These are phyloP conservation scores for Aix galericulata DNA, from an alignment of 2,113 vertebrate genomes.

Conservation along the genomic window DNA sequence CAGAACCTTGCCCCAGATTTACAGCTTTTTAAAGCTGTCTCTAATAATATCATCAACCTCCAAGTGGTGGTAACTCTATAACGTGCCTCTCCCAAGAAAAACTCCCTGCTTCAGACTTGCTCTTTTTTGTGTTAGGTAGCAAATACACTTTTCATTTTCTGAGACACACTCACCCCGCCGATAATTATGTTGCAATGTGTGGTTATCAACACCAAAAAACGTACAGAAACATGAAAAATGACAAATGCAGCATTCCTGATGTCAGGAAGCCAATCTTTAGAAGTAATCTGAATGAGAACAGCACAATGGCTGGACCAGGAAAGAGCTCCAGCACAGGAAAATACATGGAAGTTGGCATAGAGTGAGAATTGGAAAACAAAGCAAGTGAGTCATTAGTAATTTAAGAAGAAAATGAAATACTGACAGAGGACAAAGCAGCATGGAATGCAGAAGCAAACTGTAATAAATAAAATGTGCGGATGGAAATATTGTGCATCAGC, in stretches of 20 bases:
- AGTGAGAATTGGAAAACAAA: neutral
- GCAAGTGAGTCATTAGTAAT: neutral
- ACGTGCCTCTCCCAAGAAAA: neutral
- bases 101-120: neutral
- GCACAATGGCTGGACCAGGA: neutral
- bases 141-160: neutral
- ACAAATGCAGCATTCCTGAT: neutral
- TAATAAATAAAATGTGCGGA: neutral
- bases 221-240: neutral
- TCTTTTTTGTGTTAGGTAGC: neutral
- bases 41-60: neutral
- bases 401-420: neutral
- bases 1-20: accelerated
- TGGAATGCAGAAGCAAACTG: neutral
- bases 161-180: neutral
- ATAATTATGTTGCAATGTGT: accelerated
- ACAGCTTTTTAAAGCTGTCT: neutral
- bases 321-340: neutral
- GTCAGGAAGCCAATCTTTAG: neutral
- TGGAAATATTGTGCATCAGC: neutral
- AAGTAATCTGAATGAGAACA: neutral
- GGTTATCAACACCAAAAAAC: neutral
- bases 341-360: neutral
- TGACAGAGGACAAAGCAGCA: neutral
- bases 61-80: neutral